Base-by-base conservation (phyloP, 2,797 vertebrate species). In the Oceanodroma leucorhoa region DNA sequence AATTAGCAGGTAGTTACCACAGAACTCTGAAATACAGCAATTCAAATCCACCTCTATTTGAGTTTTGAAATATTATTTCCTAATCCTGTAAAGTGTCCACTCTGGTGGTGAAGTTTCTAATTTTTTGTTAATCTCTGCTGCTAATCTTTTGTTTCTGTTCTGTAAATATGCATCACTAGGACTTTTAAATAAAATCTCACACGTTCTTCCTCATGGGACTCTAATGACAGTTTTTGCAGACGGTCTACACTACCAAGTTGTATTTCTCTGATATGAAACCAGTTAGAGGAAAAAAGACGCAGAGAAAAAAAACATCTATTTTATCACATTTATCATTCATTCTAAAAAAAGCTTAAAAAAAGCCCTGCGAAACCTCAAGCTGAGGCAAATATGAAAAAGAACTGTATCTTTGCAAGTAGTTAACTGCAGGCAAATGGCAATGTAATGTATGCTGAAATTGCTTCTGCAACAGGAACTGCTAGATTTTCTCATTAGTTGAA, bases 401-500 rank as follows among this genome's bases (percentile, higher is more conserved):
- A 36, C 27, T 34, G 3, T 60, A 57, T 55, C 43, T 82, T n/a
- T 89, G 41, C 11, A 92, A 89, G 41, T 22, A 64, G 32, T 53
- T 77, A 66, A 62, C 67, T 70, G 29, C 51, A 73, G 64, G 58
- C 34, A 90, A 93, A 77, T 66, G 32, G n/a, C 60, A 85, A 73
- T 18, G 64, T 27, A 70, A 60, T 34, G 26, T 55, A 38, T 65
- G 45, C 71, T 69, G 40, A 87, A 93, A 82, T 36, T 77, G 36
- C 29, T 93, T 92, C 57, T 84, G 64, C 57, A 83, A 77, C 27
- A 77, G 64, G 60, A 94, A 85, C 45, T 36, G 34, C 18, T 85
- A 67, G 43, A 85, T 87, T 91, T 95, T 89, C 64, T 92, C 53
- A 89, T 89, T 73, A 96, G 77, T 32, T 89, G 55, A 77, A 87